phyloP scores from a whole-genome alignment of 1,140 invertebrate species.

The Linepithema humile region DNA sequence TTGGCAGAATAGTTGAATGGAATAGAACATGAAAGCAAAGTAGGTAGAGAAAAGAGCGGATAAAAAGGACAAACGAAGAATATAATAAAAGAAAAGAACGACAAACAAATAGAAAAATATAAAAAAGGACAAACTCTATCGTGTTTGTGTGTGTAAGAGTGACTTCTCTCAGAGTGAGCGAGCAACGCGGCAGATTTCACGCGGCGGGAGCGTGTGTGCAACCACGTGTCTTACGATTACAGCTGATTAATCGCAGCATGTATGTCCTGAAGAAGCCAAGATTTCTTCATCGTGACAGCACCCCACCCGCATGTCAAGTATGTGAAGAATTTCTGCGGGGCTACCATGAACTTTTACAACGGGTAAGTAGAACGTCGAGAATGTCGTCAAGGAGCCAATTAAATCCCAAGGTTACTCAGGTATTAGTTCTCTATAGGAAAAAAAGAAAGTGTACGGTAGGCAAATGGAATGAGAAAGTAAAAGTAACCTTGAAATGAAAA shows the following conservation, averaged over 20 bases:
- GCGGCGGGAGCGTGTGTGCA: constrained; percentile 4
- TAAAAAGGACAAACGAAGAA: too few relatives aligned
- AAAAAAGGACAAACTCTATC: background rate
- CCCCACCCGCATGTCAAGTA: constrained; percentile 71
- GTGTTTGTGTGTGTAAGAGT: background rate
- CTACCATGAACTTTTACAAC: constrained; percentile 78
- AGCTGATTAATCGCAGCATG: constrained; percentile 32
- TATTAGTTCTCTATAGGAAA: background rate
- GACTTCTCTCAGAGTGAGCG: background rate
- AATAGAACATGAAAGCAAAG: too few relatives aligned
- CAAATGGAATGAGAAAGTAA: background rate
- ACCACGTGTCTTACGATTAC: constrained; percentile 15
- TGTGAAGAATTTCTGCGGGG: constrained; percentile 76
- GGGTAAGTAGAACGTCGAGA: constrained; percentile 68
- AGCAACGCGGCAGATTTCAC: constrained; percentile 1
- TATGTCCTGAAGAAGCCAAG: constrained; percentile 45
- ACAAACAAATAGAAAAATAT: background rate
- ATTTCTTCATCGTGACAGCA: constrained; percentile 72
- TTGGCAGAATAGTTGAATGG: background rate
- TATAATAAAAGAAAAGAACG: too few relatives aligned
- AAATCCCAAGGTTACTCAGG: background rate
- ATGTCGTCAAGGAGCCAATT: background rate
- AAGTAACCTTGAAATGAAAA: constrained; percentile 22
- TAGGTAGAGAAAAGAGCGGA: too few relatives aligned
- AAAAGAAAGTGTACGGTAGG: background rate